A percentile compares a stretch with the other conserved stretches of the same genome.
Evolutionary conservation across 2,888 invertebrate species (phyloP).

Genomic region (Xylota segnis): DNA sequence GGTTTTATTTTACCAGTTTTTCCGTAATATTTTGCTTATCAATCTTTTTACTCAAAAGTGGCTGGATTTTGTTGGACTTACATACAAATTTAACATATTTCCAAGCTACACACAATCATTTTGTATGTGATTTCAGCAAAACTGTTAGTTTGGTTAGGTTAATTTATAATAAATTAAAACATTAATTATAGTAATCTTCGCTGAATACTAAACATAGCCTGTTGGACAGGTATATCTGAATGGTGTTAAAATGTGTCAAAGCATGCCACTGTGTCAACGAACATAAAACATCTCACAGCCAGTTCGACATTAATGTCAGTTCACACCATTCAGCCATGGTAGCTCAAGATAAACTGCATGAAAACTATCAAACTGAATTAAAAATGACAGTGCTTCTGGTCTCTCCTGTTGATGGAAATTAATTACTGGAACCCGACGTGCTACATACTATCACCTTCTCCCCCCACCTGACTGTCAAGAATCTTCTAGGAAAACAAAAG

Average conservation of each 20-base stretch:
- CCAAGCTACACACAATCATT: too few relatives aligned
- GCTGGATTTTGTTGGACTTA: too few relatives aligned
- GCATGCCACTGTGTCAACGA: background rate
- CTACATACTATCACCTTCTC: slow-evolving; percentile 1
- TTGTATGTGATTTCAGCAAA: too few relatives aligned
- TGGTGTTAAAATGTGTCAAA: background rate
- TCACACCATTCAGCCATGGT: background rate
- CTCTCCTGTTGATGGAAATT: slow-evolving; percentile 38
- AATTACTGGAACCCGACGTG: slow-evolving; percentile 25
- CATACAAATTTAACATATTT: too few relatives aligned
- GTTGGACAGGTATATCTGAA: too few relatives aligned
- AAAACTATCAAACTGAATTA: slow-evolving; percentile 15
- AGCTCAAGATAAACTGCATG: background rate
- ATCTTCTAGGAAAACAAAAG: background rate
- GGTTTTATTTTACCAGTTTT: too few relatives aligned
- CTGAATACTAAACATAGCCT: too few relatives aligned
- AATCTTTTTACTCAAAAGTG: too few relatives aligned
- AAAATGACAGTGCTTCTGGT: slow-evolving; percentile 7
- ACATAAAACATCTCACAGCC: background rate
- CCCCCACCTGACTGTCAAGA: background rate
- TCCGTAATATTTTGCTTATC: too few relatives aligned
- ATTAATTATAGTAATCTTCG: too few relatives aligned
- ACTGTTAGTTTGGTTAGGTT: too few relatives aligned
- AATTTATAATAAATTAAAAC: too few relatives aligned
- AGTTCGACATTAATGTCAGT: slow-evolving; percentile 6